phyloP scores from a whole-genome alignment of 1,140 invertebrate species.

The Spodoptera litura region DNA sequence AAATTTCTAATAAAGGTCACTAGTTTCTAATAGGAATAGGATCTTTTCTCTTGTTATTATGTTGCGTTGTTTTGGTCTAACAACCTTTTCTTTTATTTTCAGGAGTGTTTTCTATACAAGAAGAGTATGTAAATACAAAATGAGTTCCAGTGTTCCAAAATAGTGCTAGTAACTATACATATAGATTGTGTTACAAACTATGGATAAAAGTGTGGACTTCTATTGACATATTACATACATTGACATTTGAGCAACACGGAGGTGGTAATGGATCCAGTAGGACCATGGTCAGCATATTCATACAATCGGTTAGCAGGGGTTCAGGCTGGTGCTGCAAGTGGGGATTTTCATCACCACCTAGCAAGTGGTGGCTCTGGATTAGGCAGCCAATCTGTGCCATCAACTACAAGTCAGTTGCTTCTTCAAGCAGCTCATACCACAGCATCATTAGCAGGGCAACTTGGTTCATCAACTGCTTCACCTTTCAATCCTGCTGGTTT shows the following conservation, averaged over 20 bases:
- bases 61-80: slow-evolving; percentile 51
- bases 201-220: slow-evolving; percentile 85
- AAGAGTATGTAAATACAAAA: slow-evolving; percentile 66
- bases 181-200: slow-evolving; percentile 76
- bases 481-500: slow-evolving; percentile 90
- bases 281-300: slow-evolving; percentile 91
- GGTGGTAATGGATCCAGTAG: slow-evolving; percentile 91
- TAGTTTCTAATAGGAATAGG: slow-evolving; percentile 43
- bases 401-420: slow-evolving; percentile 88
- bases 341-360: slow-evolving; percentile 89
- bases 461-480: slow-evolving; percentile 86
- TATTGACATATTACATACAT: slow-evolving; percentile 81
- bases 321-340: slow-evolving; percentile 86
- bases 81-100: slow-evolving; percentile 71
- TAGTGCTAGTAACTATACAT: slow-evolving; percentile 70
- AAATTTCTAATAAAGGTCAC: not conserved
- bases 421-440: slow-evolving; percentile 88
- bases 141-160: slow-evolving; percentile 73
- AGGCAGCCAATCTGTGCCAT: slow-evolving; percentile 85
- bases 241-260: slow-evolving; percentile 78
- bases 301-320: slow-evolving; percentile 90
- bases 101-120: slow-evolving; percentile 70
- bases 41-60: slow-evolving; percentile 11
- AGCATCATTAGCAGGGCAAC: slow-evolving; percentile 87
- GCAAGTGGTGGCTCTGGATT: slow-evolving; percentile 83